Conservation (phyloP, 1,140 invertebrate genomes). For the Euura saliciscinereae region DNA sequence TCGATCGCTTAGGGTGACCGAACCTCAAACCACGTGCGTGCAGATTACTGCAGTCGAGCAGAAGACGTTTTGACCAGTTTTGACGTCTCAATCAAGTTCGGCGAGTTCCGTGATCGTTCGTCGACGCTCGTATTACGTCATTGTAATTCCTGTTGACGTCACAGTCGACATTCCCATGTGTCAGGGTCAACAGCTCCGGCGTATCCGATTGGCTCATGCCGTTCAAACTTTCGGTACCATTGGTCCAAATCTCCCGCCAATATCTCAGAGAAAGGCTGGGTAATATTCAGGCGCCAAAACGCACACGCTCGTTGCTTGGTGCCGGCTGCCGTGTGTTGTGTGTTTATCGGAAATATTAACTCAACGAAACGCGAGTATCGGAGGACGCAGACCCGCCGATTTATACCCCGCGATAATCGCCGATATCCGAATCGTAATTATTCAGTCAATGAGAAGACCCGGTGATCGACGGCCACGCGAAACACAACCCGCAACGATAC, state of each 20-base stretch:
- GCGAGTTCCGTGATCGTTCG: neutral
- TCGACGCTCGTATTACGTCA: neutral
- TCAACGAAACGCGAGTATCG: neutral
- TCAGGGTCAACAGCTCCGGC: neutral
- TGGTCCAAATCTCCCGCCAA: neutral
- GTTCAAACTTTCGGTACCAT: neutral
- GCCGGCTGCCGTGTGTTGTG: neutral
- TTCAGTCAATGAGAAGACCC: neutral
- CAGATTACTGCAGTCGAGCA: too few relatives aligned
- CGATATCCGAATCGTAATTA: neutral
- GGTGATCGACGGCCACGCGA: too few relatives aligned
- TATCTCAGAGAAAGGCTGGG: neutral
- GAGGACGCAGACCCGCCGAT: neutral
- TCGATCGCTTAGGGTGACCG: too few relatives aligned
- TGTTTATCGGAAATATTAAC: neutral
- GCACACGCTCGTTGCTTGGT: constrained; percentile 6
- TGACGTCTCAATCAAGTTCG: neutral
- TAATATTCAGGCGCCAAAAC: neutral
- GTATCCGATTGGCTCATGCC: neutral
- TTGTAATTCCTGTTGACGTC: neutral
- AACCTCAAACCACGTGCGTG: too few relatives aligned
- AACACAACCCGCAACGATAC: too few relatives aligned
- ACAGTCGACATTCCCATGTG: neutral
- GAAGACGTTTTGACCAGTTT: neutral
- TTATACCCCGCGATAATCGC: neutral